Evolutionary conservation across 2,888 invertebrate species (phyloP).

Genomic region (Catonia carolina): DNA sequence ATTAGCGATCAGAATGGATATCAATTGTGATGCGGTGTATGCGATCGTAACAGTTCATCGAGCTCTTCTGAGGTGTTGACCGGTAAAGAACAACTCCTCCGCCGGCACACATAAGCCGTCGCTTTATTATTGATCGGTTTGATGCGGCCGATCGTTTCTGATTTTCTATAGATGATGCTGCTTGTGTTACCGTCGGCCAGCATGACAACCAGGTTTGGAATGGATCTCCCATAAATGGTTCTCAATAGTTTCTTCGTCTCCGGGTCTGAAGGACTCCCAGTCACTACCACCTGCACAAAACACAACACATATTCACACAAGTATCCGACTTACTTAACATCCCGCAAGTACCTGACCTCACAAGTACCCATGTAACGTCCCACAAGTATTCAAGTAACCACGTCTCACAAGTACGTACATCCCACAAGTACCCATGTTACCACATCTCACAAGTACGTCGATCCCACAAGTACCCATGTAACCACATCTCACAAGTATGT

Average conservation of each 20-base stretch:
- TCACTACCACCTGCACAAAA: conserved; percentile 55
- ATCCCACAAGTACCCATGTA: too few species aligned
- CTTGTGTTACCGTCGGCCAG: conserved; percentile 45
- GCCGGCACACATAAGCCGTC: conserved; percentile 71
- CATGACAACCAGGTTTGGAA: conserved; percentile 63
- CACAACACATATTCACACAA: background rate
- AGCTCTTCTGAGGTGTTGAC: conserved; percentile 61
- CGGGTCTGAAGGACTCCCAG: conserved; percentile 56
- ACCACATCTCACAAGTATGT: too few species aligned
- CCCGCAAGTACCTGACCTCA: too few species aligned
- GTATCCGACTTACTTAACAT: background rate
- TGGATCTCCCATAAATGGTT: conserved; percentile 55
- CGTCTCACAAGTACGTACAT: too few species aligned
- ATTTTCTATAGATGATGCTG: conserved; percentile 42
- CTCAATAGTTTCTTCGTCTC: conserved; percentile 60
- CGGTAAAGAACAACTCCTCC: conserved; percentile 67
- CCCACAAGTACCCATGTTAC: too few species aligned
- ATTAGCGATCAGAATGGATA: too few species aligned
- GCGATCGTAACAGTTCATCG: conserved; percentile 45
- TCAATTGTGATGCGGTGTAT: too few species aligned
- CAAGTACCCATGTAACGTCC: too few species aligned
- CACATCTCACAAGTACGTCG: too few species aligned
- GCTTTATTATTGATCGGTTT: conserved; percentile 54
- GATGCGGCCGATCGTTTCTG: conserved; percentile 42
- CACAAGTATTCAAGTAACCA: too few species aligned